These are phyloP conservation scores for Drosophila anceps DNA, from an alignment of 2,888 invertebrate species.

Conservation along the genomic window DNA sequence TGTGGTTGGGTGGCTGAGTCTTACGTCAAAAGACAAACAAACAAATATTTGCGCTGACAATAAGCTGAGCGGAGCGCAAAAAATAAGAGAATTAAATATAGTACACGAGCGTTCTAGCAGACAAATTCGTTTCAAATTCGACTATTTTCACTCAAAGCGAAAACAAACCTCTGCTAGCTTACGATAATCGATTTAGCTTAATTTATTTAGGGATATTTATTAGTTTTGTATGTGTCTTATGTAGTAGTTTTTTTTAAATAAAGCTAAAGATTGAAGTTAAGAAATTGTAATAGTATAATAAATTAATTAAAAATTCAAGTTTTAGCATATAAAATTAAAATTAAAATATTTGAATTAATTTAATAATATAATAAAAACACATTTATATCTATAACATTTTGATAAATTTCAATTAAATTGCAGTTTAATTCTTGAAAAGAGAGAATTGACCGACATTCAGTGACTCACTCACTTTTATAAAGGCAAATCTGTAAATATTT, in stretches of 20 bases:
- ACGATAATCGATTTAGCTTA: too few relatives aligned
- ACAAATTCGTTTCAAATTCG: slow-evolving; percentile 9
- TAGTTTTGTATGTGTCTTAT: too few relatives aligned
- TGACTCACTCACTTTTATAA: too few relatives aligned
- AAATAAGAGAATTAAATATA: slow-evolving; percentile 50
- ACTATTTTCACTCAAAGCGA: too few relatives aligned
- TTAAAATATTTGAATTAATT: neutral
- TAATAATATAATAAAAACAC: neutral
- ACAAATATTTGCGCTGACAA: slow-evolving; percentile 77
- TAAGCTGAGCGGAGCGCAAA: slow-evolving; percentile 53
- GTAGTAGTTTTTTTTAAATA: neutral
- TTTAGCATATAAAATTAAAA: too few relatives aligned
- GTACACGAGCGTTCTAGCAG: slow-evolving; percentile 19
- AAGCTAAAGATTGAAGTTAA: neutral
- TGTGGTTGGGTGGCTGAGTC: slow-evolving; percentile 53
- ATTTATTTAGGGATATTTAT: too few relatives aligned
- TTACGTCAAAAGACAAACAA: slow-evolving; percentile 75
- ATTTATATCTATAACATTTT: neutral
- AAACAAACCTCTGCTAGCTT: too few relatives aligned
- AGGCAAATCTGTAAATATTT: too few relatives aligned
- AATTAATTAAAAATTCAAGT: neutral
- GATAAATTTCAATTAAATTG: neutral
- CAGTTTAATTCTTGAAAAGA: too few relatives aligned
- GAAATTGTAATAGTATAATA: neutral
- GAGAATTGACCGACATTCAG: too few relatives aligned